Evolutionary conservation across 2,113 vertebrate species (phyloP).

Genomic region (Prunella himalayana): DNA sequence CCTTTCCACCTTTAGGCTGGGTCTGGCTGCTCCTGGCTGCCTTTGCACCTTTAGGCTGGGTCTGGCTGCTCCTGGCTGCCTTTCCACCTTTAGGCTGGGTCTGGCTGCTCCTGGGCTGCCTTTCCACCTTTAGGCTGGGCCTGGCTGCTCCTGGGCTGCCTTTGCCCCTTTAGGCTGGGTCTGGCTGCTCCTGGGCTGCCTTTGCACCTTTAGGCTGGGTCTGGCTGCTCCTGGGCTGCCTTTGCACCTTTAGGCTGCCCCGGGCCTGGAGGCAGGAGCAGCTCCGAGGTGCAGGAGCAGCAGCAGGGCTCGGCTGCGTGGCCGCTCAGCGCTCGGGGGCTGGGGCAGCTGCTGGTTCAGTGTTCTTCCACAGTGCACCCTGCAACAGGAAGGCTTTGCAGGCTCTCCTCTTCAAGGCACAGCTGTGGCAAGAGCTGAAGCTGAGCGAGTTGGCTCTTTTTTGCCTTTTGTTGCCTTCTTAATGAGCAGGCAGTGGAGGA

Average conservation of each 20-base stretch:
- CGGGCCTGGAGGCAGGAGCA: too few species aligned
- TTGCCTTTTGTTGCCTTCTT: background rate
- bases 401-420: background rate
- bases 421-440: background rate
- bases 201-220: too few species aligned
- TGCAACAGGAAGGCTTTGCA: background rate
- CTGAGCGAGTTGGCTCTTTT: background rate
- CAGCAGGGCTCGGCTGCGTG: too few species aligned
- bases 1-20: too few species aligned
- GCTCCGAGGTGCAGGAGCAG: background rate
- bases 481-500: background rate
- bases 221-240: background rate
- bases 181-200: too few species aligned
- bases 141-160: too few species aligned
- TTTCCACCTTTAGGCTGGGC: too few species aligned
- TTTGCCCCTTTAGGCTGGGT: too few species aligned
- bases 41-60: slow-evolving; percentile 58
- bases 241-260: too few species aligned
- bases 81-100: too few species aligned
- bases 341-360: background rate
- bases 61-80: background rate
- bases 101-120: too few species aligned
- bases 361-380: background rate
- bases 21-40: background rate
- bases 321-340: background rate